phyloP scores from a whole-genome alignment of 2,113 vertebrate genomes.

The Mellivora capensis region DNA sequence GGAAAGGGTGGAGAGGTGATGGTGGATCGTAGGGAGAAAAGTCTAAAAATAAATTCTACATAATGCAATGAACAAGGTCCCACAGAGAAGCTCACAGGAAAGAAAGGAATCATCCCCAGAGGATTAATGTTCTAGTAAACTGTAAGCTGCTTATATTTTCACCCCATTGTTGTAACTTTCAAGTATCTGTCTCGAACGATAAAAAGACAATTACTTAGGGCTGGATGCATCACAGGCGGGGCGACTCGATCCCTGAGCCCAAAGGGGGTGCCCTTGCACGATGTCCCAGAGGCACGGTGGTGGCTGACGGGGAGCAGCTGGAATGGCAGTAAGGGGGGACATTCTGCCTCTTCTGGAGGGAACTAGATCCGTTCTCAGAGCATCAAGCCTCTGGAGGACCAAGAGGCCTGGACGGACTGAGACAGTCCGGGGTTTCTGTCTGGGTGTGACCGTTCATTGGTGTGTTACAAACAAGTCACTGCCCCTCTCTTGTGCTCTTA shows the following conservation, averaged over 20 bases:
- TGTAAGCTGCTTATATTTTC: conserved; percentile 62
- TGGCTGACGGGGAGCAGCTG: not conserved
- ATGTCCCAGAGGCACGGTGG: not conserved
- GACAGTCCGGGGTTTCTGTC: not conserved
- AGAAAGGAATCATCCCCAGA: conserved; percentile 38
- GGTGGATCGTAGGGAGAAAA: conserved; percentile 7
- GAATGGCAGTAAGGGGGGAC: not conserved
- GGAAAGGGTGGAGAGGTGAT: not conserved
- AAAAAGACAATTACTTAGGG: conserved; percentile 59
- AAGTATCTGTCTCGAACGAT: conserved; percentile 62
- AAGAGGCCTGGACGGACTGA: not conserved
- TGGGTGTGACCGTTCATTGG: not conserved
- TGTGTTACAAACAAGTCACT: not conserved
- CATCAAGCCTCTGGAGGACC: not conserved
- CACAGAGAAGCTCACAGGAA: conserved; percentile 23
- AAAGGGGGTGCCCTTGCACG: not conserved
- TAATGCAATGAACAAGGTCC: conserved; percentile 6
- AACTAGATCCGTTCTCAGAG: not conserved
- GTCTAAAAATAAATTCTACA: conserved; percentile 45
- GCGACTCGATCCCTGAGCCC: not conserved
- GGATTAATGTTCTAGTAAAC: conserved; percentile 64
- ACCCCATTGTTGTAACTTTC: conserved; percentile 63
- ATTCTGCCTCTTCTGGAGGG: not conserved
- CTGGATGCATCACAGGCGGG: not conserved
- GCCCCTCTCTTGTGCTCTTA: not conserved